Evolutionary conservation across 2,888 invertebrate genomes (phyloP), one percentile per base, ranked within the genome.

Genomic region (Tipula unca): DNA sequence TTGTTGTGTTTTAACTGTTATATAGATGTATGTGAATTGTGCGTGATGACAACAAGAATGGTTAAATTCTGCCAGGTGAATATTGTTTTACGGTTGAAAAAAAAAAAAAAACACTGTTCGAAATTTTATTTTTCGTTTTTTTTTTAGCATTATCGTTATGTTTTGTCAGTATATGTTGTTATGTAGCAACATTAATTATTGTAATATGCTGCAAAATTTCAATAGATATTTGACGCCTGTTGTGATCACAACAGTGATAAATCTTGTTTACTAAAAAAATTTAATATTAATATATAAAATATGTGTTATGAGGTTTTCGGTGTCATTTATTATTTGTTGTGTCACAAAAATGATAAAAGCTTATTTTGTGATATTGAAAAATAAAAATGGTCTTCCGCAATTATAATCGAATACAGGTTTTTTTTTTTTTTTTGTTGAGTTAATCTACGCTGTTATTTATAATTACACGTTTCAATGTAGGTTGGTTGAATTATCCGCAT

Each of bases 241-340:
- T 69, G 69, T 69, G 69, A 69, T 69, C 69, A 69, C 69, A 69
- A 69, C 69, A 69, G 69, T 69, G 69, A 69, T 69, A 69, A 69
- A 69, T 69, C 69, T 69, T 69, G 69, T 69, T 69, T 69, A 25
- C 69, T 14, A 69, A 25, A 69, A n/a, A 69, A 10, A 69, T 69
- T 20, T 69, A 69, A 69, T 69, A 69, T 69, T 20, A 25, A 69
- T 69, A 17, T 69, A 69, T 69, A 69, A 69, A 20, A 20, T 69
- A 25, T 69, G 69, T 25, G 25, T 69, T 20, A 69, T 25, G 25
- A 25, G 69, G 69, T 69, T 69, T 25, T 69, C 14, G 69, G 8
- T 69, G 69, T 69, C 20, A 69, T 69, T 69, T 69, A 69, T 69
- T 69, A 69, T 69, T 69, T 69, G 25, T 69, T 69, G 20, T 69